Conservation (phyloP, 2,888 invertebrate genomes). For the Cerastis rubricosa region DNA sequence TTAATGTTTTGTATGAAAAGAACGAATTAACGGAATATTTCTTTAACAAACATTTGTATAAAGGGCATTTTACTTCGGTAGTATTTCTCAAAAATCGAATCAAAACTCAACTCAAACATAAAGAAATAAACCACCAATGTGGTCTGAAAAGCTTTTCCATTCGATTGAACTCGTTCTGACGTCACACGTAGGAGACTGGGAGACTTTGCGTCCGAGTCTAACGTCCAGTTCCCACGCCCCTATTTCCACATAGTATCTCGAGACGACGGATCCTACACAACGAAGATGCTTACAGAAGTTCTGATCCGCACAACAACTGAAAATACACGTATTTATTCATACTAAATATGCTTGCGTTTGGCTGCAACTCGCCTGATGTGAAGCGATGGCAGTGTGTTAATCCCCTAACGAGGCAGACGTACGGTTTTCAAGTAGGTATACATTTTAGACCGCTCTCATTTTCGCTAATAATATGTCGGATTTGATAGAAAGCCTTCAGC, state of each 20-base stretch:
- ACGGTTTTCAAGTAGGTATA: no score
- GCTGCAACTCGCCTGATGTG: no score
- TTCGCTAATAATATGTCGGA: no score
- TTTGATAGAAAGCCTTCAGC: no score
- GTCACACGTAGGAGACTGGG: slow-evolving; percentile 25
- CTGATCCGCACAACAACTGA: rapidly evolving
- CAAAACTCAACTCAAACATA: slow-evolving; percentile 21
- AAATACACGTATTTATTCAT: background rate
- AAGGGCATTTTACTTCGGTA: no score
- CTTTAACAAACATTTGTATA: no score
- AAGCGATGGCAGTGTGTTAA: no score
- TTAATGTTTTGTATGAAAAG: no score
- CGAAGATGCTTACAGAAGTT: slow-evolving; percentile 7
- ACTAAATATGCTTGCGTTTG: no score
- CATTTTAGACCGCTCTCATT: no score
- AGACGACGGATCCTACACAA: slow-evolving; percentile 11
- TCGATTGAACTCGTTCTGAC: slow-evolving; percentile 47
- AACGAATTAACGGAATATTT: no score
- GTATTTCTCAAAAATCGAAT: slow-evolving; percentile 1
- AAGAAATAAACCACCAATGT: slow-evolving; percentile 23
- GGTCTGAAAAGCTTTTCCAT: slow-evolving; percentile 26
- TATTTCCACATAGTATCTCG: slow-evolving; percentile 49
- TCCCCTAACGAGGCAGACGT: no score
- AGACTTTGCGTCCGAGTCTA: slow-evolving; percentile 31
- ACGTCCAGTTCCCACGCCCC: slow-evolving; percentile 44